Evolutionary conservation across 2,797 vertebrate genomes (phyloP), one percentile per base, ranked within the genome.

Genomic region (Phrynocephalus forsythii): DNA sequence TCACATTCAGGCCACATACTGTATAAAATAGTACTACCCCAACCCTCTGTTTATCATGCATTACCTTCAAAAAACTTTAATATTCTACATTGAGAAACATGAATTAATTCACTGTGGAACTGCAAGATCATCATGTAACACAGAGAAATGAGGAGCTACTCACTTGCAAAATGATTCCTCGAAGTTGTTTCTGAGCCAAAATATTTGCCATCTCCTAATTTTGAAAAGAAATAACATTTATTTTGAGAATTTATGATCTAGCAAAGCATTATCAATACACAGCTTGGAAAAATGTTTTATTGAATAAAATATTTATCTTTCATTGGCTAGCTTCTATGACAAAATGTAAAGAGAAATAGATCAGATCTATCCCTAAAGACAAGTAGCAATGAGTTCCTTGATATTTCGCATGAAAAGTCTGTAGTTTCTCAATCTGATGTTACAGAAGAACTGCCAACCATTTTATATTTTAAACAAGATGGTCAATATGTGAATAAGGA

Each of bases 171-270:
- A 99, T 99, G 96, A 99, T 99, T 93, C 96, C 97, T 33, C 99
- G 98, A 88, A 99, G 97, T 89, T 99, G 98, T 93, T 99, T 99
- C 97, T 99, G 99, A 86, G 99, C 98, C 91, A 99, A 96, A 94
- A 99, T 99, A 82, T 99, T 98, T 86, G 98, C 98, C 98, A 99
- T 99, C 97, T 99, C 99, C 99, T 99, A 92, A 88, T 92, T 44
- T 2, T 38, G 33, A 84, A 72, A 87, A 79, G 81, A 20, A 68
- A 63, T 28, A 80, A 73, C 15, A 75, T 63, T 44, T 5, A 80
- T 78, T 91, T 63, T 88, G 84, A 60, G 22, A 77, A 1, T 0
- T 85, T 76, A 89, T 91, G 20, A 56, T 68, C 48, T 3, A 81
- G 16, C 24, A 44, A 28, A 2, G 15, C 24, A 88, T 16, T 3